These are phyloP conservation scores for Camponotus floridanus DNA, from an alignment of 1,140 invertebrate species.

Conservation along the genomic window DNA sequence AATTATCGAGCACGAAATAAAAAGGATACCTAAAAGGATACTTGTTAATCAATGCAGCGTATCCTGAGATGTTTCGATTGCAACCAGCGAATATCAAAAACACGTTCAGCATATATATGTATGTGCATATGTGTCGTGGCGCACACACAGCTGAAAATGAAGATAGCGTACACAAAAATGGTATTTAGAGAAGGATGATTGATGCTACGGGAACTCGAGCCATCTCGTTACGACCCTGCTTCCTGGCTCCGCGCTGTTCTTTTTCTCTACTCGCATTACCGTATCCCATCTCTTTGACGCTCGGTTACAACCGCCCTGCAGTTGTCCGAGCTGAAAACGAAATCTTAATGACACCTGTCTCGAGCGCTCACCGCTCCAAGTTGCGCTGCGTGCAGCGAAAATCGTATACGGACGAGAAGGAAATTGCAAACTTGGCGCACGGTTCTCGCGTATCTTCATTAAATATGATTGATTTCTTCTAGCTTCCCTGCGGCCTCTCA, in stretches of 20 bases:
- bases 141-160: conserved; percentile 41
- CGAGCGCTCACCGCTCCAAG: conserved; percentile 39
- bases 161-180: conserved; percentile 70
- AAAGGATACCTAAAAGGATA: conserved; percentile 4
- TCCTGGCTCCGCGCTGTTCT: conserved; percentile 32
- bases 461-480: conserved; percentile 57
- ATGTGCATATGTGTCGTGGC: background rate
- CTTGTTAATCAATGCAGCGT: background rate
- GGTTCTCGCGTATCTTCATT: conserved; percentile 60
- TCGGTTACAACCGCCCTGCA: conserved; percentile 52
- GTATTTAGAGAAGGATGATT: conserved; percentile 69
- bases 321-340: conserved; percentile 66
- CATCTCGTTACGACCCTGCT: conserved; percentile 63
- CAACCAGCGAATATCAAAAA: conserved; percentile 34
- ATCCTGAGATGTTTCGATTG: conserved; percentile 2
- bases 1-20: conserved; percentile 1
- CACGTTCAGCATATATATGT: conserved; percentile 6
- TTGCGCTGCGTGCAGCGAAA: conserved; percentile 66
- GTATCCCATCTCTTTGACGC: conserved; percentile 54
- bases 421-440: conserved; percentile 55
- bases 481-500: conserved; percentile 19
- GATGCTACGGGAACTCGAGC: conserved; percentile 59
- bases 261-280: conserved; percentile 29
- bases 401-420: conserved; percentile 36
- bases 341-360: conserved; percentile 77